phyloP scores from a whole-genome alignment of 2,797 vertebrate species.

The Carapus acus region DNA sequence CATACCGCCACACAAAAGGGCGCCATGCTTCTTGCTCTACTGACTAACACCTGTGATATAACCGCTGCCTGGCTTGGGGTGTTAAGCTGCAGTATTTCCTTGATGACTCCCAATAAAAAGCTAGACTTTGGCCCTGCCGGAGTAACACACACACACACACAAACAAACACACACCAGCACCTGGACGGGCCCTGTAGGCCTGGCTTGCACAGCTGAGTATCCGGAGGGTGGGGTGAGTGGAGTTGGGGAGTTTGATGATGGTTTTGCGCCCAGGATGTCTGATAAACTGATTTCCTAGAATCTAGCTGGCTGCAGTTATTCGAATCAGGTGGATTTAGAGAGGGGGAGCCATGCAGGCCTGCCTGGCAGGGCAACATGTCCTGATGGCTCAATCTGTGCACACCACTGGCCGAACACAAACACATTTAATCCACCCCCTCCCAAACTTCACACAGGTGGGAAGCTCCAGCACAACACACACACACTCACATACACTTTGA shows the following conservation, averaged over 20 bases:
- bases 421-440: slow-evolving; percentile 4
- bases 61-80: slow-evolving; percentile 42
- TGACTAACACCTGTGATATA: slow-evolving; percentile 23
- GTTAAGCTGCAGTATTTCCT: slow-evolving; percentile 25
- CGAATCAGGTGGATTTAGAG: slow-evolving; percentile 46
- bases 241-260: not conserved
- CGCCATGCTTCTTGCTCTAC: not conserved
- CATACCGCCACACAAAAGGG: slow-evolving; percentile 14
- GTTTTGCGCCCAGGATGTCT: not conserved
- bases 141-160: slow-evolving; percentile 6
- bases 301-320: slow-evolving; percentile 50
- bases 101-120: slow-evolving; percentile 51
- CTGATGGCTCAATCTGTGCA: slow-evolving; percentile 48
- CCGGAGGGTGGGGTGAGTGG: no score
- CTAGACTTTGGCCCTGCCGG: slow-evolving; percentile 57
- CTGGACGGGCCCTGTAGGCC: slow-evolving; percentile 11
- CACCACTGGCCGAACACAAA: slow-evolving; percentile 23
- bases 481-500: no score
- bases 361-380: slow-evolving; percentile 16
- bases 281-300: slow-evolving; percentile 30
- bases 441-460: slow-evolving; percentile 48
- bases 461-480: slow-evolving; percentile 4
- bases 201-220: slow-evolving; percentile 20
- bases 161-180: slow-evolving; percentile 20
- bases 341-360: slow-evolving; percentile 19